Evolutionary conservation across 2,797 vertebrate species (phyloP), one percentile per base, ranked within the genome.

Genomic region (Bradypus variegatus): DNA sequence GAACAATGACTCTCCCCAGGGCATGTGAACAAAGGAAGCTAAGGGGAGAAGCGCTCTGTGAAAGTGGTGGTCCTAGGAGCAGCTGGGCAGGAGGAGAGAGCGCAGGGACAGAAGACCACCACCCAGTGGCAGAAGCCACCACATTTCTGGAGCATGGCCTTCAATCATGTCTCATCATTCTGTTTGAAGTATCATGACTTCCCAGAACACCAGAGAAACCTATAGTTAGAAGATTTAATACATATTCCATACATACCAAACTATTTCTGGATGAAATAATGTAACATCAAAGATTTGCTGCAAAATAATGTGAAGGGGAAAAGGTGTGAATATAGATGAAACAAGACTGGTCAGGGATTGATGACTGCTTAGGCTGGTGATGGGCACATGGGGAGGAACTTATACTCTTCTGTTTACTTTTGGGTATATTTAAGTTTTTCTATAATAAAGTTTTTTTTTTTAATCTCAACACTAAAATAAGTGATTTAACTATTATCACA

Each of bases 241-340:
- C 16, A 41, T 67, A 82, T 73, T 21, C 55, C 88, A 77, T 45
- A 67, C 13, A 82, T 62, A 73, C n/a, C 82, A 58, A 87, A 84
- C 77, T 84, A 89, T 84, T 91, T 91, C 88, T 38, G 27, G n/a
- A 76, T 75, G 60, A 91, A 92, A 75, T 48, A 81, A 58, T 21
- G 21, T 11, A 85, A 77, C 58, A 73, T 67, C 58, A 85, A 67
- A 53, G 55, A 90, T 53, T 45, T 65, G 8, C 90, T 72, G 41
- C 27, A 86, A 86, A 70, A 79, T 38, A 45, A 69, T 27, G 55
- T 2, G 58, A 33, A 91, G 38, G 21, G 12, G 36, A 88, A 36
- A 25, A 15, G 67, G 31, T 45, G 50, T 50, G 50, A 50, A 11
- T 50, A 45, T 2, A 70, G 21, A 83, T 29, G n/a, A 62, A 83